Base-by-base conservation (phyloP, 2,113 vertebrate species). In the Ctenomys sociabilis region DNA sequence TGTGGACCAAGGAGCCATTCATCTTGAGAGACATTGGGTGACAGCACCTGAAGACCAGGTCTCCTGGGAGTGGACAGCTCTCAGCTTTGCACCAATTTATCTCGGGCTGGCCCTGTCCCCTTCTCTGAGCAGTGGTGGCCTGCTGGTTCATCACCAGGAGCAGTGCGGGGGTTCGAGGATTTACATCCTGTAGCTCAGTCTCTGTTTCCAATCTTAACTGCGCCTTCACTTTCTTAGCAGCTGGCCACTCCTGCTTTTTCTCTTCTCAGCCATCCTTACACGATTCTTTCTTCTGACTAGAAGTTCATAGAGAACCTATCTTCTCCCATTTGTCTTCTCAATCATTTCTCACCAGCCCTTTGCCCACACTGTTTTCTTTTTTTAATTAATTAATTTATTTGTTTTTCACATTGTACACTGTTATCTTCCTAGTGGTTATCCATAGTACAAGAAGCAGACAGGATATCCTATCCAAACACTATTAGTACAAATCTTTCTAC, bases 11-110 rank as follows among this genome's bases (percentile, higher is more conserved):
- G 40, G 26, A 72, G 37, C 28, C 16, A 7, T 49, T 17, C 21
- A 1, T 8, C 70, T 49, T 0, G 0, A 57, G 24, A 87, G 87
- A 82, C 3, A 0, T n/a, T 22, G 17, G 2, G 14, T n/a, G 32
- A 84, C 64, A 30, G 35, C 68, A 10, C 4, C 43, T 26, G 75
- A 37, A 22, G 57, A 14, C 13, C 10, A 10, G 3, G 7, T 19
- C 32, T 72, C 85, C 9, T 1, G 2, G 61, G 37, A 40, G 37
- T 10, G 17, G 22, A 1, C 3, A 26, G 40, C 57, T 81, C 11
- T 8, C 6, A 28, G 54, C 57, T n/a, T 61, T 0, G 1, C 5
- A 30, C 40, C 21, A 32, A 40, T 30, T 77, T 83, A 2, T 81
- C 45, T 59, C 45, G 1, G 32, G 45, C 21, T 81, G 28, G 21